phyloP scores from a whole-genome alignment of 2,113 vertebrate genomes.

The Sorex fumeus region DNA sequence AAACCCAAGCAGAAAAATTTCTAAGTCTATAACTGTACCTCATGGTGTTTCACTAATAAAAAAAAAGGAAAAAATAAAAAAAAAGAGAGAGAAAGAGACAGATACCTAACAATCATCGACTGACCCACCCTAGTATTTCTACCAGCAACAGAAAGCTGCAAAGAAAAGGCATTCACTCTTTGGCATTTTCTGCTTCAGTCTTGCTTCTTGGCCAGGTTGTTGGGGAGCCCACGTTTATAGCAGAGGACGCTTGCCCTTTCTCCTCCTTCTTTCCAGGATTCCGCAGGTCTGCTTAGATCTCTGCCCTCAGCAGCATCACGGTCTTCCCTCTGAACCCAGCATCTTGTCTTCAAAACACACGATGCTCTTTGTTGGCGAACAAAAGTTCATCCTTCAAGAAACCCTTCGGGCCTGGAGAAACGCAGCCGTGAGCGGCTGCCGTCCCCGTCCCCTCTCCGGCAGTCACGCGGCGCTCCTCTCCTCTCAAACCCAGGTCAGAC shows the following conservation, averaged over 20 bases:
- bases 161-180: not conserved
- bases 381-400: slow-evolving; percentile 57
- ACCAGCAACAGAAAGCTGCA: not conserved
- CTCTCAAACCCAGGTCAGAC: too few relatives aligned
- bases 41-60: too few relatives aligned
- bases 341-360: slow-evolving; percentile 33
- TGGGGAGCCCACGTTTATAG: not conserved
- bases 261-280: not conserved
- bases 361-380: not conserved
- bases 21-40: too few relatives aligned
- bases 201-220: not conserved
- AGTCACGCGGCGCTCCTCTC: too few relatives aligned
- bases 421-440: too few relatives aligned
- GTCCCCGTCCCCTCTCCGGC: too few relatives aligned
- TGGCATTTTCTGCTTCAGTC: not conserved
- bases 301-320: not conserved
- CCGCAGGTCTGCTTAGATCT: not conserved
- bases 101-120: too few relatives aligned
- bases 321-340: slow-evolving; percentile 26
- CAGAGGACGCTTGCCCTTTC: not conserved
- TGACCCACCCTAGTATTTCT: slow-evolving; percentile 33
- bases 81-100: too few relatives aligned
- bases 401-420: too few relatives aligned
- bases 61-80: too few relatives aligned
- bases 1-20: too few relatives aligned